phyloP scores from a whole-genome alignment of 2,888 invertebrate species.

The Tortricodes alternella region DNA sequence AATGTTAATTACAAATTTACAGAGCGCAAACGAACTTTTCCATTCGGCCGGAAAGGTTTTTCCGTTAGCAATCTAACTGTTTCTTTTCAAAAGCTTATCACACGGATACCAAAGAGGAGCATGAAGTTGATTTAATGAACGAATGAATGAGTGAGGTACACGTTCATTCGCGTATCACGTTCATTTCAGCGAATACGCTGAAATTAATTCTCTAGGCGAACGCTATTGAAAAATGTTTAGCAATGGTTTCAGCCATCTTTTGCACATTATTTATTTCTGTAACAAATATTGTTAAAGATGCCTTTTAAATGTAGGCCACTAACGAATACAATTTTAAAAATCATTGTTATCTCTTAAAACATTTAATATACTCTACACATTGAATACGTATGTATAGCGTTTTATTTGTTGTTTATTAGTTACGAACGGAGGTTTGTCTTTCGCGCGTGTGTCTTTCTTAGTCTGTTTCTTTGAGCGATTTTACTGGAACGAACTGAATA shows the following conservation, averaged over 20 bases:
- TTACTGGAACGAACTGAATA: too few relatives aligned
- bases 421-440: too few relatives aligned
- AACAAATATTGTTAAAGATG: not conserved
- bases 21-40: slow-evolving; percentile 21
- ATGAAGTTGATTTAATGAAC: slow-evolving; percentile 61
- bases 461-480: too few relatives aligned
- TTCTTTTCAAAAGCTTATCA: slow-evolving; percentile 44
- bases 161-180: slow-evolving; percentile 62
- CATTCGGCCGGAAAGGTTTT: slow-evolving; percentile 12
- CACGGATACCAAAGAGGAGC: slow-evolving; percentile 45
- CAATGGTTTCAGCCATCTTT: not conserved
- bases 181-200: slow-evolving; percentile 54
- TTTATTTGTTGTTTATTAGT: too few relatives aligned
- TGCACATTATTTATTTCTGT: not conserved
- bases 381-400: too few relatives aligned
- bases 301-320: not conserved
- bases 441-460: too few relatives aligned
- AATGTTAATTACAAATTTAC: slow-evolving; percentile 26
- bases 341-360: too few relatives aligned
- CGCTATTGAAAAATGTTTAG: not conserved
- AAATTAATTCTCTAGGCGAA: slow-evolving; percentile 14
- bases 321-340: too few relatives aligned
- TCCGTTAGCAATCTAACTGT: slow-evolving; percentile 12
- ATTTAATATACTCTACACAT: too few relatives aligned
- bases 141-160: slow-evolving; percentile 58